A percentile compares a stretch with the other conserved stretches of the same genome.
These are phyloP conservation scores for Catostomus latipinnis DNA, from an alignment of 2,797 vertebrate species.

Conservation along the genomic window DNA sequence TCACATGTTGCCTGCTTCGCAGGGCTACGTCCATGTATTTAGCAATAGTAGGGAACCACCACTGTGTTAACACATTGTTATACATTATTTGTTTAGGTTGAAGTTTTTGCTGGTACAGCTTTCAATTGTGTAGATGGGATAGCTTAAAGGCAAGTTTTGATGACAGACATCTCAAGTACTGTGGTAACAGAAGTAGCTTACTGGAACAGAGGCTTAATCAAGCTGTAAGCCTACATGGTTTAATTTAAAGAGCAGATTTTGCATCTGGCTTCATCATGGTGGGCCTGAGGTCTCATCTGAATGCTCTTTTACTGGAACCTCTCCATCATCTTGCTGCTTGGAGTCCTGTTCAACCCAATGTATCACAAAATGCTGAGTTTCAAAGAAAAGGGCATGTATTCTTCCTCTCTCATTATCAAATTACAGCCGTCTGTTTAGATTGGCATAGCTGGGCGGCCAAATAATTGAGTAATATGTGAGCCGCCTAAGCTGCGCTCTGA, in stretches of 20 bases:
- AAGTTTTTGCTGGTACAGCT: conserved; percentile 8
- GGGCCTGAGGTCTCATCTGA: conserved; percentile 19
- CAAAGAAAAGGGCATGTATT: conserved; percentile 67
- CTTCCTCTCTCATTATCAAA: conserved; percentile 71
- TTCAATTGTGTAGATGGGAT: conserved; percentile 12
- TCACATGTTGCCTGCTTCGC: neutral
- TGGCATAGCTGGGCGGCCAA: conserved; percentile 63
- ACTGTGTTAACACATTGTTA: neutral
- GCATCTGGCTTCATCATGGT: conserved; percentile 9
- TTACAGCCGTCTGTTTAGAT: conserved; percentile 76
- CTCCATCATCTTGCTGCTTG: conserved; percentile 45
- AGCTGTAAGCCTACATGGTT: conserved; percentile 26
- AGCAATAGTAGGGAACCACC: neutral
- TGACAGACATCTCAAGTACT: conserved; percentile 31
- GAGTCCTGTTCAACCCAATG: conserved; percentile 46
- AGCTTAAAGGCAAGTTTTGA: neutral
- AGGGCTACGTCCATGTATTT: neutral
- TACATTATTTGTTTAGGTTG: conserved; percentile 27
- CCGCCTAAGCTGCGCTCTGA: conserved; percentile 57
- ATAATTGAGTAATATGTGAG: conserved; percentile 60
- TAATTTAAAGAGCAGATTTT: conserved; percentile 11
- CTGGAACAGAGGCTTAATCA: neutral
- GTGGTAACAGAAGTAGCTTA: conserved; percentile 11
- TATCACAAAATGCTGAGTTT: conserved; percentile 67
- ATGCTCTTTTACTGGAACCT: neutral